Percentiles rank a stretch among this genome's conserved stretches.
Conservation (phyloP, 2,888 invertebrate genomes). For the Entomobrya multifasciata region DNA sequence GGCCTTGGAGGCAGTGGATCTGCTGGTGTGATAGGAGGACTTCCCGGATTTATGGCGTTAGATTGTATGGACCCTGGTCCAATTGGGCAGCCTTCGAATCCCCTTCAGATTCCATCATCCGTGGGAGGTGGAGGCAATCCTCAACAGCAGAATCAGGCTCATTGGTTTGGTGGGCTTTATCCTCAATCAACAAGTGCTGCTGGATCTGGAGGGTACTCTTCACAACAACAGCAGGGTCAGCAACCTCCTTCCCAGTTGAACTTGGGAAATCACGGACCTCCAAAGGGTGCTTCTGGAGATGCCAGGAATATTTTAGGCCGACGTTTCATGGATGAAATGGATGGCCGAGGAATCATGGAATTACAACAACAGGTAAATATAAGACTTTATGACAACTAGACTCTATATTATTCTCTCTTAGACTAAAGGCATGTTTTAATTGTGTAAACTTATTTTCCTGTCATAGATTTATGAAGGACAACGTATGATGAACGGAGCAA, state of each 20-base stretch:
- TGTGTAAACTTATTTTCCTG: background rate
- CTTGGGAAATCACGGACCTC: slow-evolving; percentile 63
- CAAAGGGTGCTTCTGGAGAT: slow-evolving; percentile 62
- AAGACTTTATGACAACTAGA: background rate
- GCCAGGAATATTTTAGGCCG: slow-evolving; percentile 74
- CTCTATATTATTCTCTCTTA: too few relatives aligned
- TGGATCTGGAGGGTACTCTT: slow-evolving; percentile 27
- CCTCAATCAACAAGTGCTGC: slow-evolving; percentile 48
- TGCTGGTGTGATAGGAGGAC: slow-evolving; percentile 38
- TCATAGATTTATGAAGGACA: slow-evolving; percentile 77
- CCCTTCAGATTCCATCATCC: slow-evolving; percentile 54
- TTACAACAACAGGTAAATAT: slow-evolving; percentile 68
- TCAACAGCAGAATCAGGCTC: slow-evolving; percentile 67
- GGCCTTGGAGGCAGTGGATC: slow-evolving; percentile 53
- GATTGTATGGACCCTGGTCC: slow-evolving; percentile 62
- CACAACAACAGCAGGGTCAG: slow-evolving; percentile 42
- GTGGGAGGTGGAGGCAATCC: slow-evolving; percentile 52
- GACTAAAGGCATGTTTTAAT: background rate
- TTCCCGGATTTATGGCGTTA: slow-evolving; percentile 49
- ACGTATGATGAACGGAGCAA: slow-evolving; percentile 77
- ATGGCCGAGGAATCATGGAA: slow-evolving; percentile 62
- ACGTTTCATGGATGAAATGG: slow-evolving; percentile 78
- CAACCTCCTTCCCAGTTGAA: slow-evolving; percentile 58
- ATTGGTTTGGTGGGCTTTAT: slow-evolving; percentile 61
- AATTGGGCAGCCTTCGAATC: slow-evolving; percentile 24